Base-by-base conservation (phyloP, 2,797 vertebrate species). In the Poliocrania exsul region DNA sequence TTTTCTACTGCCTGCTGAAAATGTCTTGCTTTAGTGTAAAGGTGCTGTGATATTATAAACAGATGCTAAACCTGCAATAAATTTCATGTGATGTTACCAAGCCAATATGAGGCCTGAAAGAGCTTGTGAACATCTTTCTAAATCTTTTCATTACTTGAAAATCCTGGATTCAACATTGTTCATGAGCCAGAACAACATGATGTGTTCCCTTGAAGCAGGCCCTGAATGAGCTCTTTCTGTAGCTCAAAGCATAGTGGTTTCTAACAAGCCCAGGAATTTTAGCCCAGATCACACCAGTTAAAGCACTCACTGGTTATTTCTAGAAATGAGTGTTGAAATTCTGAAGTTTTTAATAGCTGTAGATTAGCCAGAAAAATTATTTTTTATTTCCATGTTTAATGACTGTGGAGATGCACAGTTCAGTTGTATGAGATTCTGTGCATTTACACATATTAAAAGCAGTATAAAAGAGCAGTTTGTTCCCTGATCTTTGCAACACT, bases 151-250 rank as follows among this genome's bases (percentile, higher is more conserved):
- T 93, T 89, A 57, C 54, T 95, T 74, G 75, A 91, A 92, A 93
- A 87, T 89, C 42, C 57, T 61, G 65, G 50, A 75, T 86, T 94
- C 75, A 83, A 81, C 56, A 84, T 70, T 92, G 87, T 93, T 88
- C 85, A 50, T 49, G 88, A 91, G 87, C 80, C 11, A 54, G 93
- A 88, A 94, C 74, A 92, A 65, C 85, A 84, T 53, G 87, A 93
- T 84, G 82, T 87, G 66, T 80, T 95, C 77, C 56, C 91, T 86
- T 92, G 65, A 94, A 88, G 58, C 54, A 78, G 87, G 56, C 84
- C 65, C 73, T 96, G 95, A 96, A 97, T 95, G 86, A 91, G 87
- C 77, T 90, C 93, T 95, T 95, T 94, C 89, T 97, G 93, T 89
- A 93, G 87, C 89, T 94, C 91, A 92, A 88, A 96, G 75, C 79